Evolutionary conservation across 2,797 vertebrate species (phyloP).

Genomic region (Anomalospiza imberbis): DNA sequence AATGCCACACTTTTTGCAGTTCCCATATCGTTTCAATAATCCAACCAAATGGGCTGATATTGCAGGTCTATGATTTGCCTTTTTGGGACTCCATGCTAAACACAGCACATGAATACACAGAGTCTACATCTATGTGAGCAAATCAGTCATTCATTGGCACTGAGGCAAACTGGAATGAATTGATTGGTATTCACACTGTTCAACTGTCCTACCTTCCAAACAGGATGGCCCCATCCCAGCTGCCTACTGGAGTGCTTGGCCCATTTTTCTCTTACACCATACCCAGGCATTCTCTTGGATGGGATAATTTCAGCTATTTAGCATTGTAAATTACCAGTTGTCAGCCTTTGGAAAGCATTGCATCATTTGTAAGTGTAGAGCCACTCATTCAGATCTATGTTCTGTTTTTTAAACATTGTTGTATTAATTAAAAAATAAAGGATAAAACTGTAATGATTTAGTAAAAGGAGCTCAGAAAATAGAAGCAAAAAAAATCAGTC

Average conservation of each 20-base stretch:
- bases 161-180: not conserved
- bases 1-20: not conserved
- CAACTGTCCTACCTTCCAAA: not conserved
- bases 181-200: not conserved
- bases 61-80: not conserved
- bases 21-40: not conserved
- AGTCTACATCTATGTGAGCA: not conserved
- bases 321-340: not conserved
- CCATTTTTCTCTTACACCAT: not conserved
- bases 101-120: not conserved
- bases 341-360: not conserved
- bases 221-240: not conserved
- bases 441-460: not conserved
- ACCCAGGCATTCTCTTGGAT: not conserved
- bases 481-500: not conserved
- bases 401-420: not conserved
- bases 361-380: not conserved
- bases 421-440: not conserved
- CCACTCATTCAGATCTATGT: not conserved
- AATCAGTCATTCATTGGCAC: not conserved
- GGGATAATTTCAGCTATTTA: not conserved
- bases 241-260: not conserved
- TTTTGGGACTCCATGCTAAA: not conserved
- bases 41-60: not conserved
- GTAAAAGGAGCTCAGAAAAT: not conserved